These are phyloP conservation scores for Athalia cordata DNA, from an alignment of 2,888 invertebrate species.

Conservation along the genomic window DNA sequence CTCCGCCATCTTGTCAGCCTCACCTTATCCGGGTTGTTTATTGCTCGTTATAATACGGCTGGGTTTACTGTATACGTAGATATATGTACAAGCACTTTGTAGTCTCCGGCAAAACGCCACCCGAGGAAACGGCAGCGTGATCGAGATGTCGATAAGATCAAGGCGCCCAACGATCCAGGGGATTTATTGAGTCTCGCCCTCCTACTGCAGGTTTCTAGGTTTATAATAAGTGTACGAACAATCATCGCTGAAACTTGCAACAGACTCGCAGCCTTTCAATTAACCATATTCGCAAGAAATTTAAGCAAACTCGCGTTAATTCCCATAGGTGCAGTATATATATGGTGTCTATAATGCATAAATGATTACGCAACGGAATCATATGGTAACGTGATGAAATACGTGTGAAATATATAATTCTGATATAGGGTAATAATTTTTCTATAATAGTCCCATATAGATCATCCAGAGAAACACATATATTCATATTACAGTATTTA, in stretches of 20 bases:
- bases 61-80: neutral
- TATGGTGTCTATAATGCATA: neutral
- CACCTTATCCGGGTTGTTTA: slow-evolving; percentile 62
- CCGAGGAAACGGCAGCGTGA: slow-evolving; percentile 62
- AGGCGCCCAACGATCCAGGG: slow-evolving; percentile 56
- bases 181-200: slow-evolving; percentile 64
- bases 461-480: neutral
- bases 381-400: neutral
- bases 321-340: neutral
- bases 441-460: neutral
- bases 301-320: neutral
- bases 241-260: slow-evolving; percentile 22
- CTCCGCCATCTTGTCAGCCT: slow-evolving; percentile 15
- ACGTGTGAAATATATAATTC: slow-evolving; percentile 22
- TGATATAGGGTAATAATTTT: neutral
- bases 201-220: neutral
- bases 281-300: neutral
- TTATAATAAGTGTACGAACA: slow-evolving; percentile 9
- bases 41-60: slow-evolving; percentile 66
- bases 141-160: slow-evolving; percentile 62
- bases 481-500: no score
- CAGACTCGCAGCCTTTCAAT: slow-evolving; percentile 1
- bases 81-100: slow-evolving; percentile 51
- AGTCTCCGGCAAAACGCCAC: slow-evolving; percentile 48
- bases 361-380: slow-evolving; percentile 4